A percentile compares a stretch with the other conserved stretches of the same genome.
Conservation (phyloP, 2,797 vertebrate species). For the Gobio occitaniae region DNA sequence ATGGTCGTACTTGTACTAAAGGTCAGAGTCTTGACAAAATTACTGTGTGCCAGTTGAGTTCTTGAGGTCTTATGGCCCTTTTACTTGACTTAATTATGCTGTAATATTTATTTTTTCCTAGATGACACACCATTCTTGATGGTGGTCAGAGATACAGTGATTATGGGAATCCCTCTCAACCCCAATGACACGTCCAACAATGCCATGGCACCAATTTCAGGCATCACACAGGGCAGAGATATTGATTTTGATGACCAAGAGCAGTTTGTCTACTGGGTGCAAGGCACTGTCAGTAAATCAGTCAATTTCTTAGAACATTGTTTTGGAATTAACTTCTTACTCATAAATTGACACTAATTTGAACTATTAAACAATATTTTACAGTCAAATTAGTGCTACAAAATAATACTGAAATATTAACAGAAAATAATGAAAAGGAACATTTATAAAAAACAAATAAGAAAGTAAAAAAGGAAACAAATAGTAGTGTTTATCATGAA, state of each 20-base stretch:
- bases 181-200: constrained; percentile 75
- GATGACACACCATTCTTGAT: constrained; percentile 77
- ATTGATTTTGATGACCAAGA: constrained; percentile 79
- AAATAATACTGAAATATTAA: background rate
- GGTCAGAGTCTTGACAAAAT: constrained; percentile 71
- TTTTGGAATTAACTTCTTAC: background rate
- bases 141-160: constrained; percentile 75
- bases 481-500: background rate
- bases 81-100: constrained; percentile 28
- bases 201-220: constrained; percentile 75
- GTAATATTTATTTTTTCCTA: constrained; percentile 46
- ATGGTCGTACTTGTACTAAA: constrained; percentile 85
- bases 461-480: background rate
- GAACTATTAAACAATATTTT: background rate
- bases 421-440: background rate
- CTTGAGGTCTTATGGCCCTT: background rate
- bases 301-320: background rate
- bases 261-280: constrained; percentile 78
- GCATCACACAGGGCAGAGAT: constrained; percentile 72
- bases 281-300: constrained; percentile 71
- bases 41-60: background rate
- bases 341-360: background rate
- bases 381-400: background rate
- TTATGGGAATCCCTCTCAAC: constrained; percentile 78
- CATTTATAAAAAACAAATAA: background rate